phyloP scores from a whole-genome alignment of 2,797 vertebrate species.

The Geotrypetes seraphini region DNA sequence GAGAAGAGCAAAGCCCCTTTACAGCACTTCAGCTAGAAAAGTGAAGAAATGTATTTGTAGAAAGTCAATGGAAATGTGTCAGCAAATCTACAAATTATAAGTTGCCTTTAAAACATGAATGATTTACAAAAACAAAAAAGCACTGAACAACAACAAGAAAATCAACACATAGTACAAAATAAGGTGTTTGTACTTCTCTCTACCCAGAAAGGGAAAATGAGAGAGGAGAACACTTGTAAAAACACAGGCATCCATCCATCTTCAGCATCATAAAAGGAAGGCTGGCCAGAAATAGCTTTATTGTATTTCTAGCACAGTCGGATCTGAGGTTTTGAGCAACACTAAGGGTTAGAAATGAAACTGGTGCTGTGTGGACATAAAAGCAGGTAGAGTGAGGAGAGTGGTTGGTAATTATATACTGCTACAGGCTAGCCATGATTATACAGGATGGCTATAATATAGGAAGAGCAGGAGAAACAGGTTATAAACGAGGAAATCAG shows the following conservation, averaged over 20 bases:
- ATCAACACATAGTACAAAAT: conserved; percentile 6
- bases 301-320: conserved; percentile 23
- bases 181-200: conserved; percentile 10
- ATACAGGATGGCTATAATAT: conserved; percentile 17
- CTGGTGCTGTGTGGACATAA: conserved; percentile 7
- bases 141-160: background rate
- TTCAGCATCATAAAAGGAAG: conserved; percentile 10
- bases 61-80: too few relatives aligned
- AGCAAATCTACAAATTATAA: too few relatives aligned
- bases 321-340: conserved; percentile 20
- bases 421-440: conserved; percentile 20
- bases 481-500: conserved; percentile 21
- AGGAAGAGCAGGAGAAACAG: background rate
- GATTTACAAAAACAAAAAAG: background rate
- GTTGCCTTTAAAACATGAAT: too few relatives aligned
- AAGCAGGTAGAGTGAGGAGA: conserved; percentile 16
- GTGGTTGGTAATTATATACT: conserved; percentile 23
- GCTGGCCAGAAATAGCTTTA: conserved; percentile 20
- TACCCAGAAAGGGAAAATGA: conserved; percentile 9
- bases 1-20: too few relatives aligned
- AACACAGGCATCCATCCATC: background rate
- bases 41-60: too few relatives aligned
- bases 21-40: too few relatives aligned
- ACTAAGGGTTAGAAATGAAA: conserved; percentile 31
- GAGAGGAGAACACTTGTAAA: conserved; percentile 14